Percentiles rank a stretch among this genome's conserved stretches.
Conservation (phyloP, 2,888 invertebrate genomes). For the Brachyptera risi region DNA sequence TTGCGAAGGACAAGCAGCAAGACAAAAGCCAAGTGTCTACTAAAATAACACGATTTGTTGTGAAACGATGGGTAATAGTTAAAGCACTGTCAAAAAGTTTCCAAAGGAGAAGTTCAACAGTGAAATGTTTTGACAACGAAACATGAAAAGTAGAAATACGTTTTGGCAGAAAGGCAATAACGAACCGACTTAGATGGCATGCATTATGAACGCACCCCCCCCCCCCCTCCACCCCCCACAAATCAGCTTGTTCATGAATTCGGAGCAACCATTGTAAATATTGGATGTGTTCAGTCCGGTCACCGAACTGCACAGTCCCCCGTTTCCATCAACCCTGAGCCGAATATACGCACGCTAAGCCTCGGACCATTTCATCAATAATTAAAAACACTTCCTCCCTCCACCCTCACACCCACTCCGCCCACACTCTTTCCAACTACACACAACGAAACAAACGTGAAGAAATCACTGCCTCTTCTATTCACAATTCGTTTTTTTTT, state of each 20-base stretch:
- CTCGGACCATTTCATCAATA: conserved; percentile 16
- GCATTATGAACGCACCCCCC: background rate
- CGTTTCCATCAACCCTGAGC: background rate
- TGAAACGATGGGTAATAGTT: background rate
- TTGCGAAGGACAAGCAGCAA: no score
- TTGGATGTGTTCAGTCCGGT: conserved; percentile 3
- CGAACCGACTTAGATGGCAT: background rate
- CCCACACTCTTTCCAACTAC: background rate
- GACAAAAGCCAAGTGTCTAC: background rate
- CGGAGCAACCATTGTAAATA: conserved; percentile 7
- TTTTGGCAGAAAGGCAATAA: conserved; percentile 9
- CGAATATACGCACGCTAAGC: conserved; percentile 7
- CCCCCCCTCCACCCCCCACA: no score
- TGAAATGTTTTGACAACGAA: no score
- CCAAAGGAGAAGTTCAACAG: background rate
- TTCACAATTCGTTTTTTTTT: conserved; percentile 11
- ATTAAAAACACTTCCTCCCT: conserved; percentile 10
- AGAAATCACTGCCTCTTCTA: conserved; percentile 12
- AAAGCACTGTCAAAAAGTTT: background rate
- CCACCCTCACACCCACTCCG: background rate
- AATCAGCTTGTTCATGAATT: conserved; percentile 13
- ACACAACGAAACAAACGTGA: conserved; percentile 7
- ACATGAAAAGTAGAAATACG: background rate
- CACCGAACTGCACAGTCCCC: background rate
- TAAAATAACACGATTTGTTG: background rate